Evolutionary conservation across 2,888 invertebrate species (phyloP), one percentile per base, ranked within the genome.

Genomic region (Agrenia bidenticulata): DNA sequence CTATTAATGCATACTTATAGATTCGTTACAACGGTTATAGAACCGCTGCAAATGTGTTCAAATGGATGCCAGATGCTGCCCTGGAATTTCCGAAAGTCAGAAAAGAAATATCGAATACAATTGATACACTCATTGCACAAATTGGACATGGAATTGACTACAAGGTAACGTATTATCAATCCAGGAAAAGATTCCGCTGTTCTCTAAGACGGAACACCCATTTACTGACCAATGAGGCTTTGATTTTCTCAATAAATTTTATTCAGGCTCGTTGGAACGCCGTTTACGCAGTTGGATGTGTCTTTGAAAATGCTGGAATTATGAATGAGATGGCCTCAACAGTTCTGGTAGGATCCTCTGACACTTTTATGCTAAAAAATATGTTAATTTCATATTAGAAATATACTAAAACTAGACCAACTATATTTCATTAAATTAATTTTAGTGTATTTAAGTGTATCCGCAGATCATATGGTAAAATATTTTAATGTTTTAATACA

Each of bases 261-360:
- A 51, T 45, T n/a, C 42, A 67, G 66, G 26, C 59, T 13, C 66
- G 66, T 1, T 69, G 69, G 69, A 69, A 69, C 26, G 63, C 66
- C 5, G 55, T 61, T 13, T 50, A 53, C 42, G 66, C 66, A 7
- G 26, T 69, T 2, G 61, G 66, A 0, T 45, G 45, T 24, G 61
- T 58, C 1, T 39, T 69, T 17, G 51, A 42, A 9, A 69, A 69
- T 21, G 19, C 2, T 7, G 32, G 5, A 32, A 32, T 32, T 7
- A 32, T 32, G 32, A 32, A 11, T 32, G 32, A 32, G 32, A 32
- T 32, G 32, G 32, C 5, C 4, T 32, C 32, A 7, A 11, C 5
- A 11, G 11, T 32, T 32, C 4, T 45, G 45, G 45, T 45, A 15
- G 15, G 15, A 15, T 11, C 23, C 15, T 53, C 19, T 7, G 17